Base-by-base conservation (phyloP, 2,888 invertebrate species). In the Sarcophaga carnaria region DNA sequence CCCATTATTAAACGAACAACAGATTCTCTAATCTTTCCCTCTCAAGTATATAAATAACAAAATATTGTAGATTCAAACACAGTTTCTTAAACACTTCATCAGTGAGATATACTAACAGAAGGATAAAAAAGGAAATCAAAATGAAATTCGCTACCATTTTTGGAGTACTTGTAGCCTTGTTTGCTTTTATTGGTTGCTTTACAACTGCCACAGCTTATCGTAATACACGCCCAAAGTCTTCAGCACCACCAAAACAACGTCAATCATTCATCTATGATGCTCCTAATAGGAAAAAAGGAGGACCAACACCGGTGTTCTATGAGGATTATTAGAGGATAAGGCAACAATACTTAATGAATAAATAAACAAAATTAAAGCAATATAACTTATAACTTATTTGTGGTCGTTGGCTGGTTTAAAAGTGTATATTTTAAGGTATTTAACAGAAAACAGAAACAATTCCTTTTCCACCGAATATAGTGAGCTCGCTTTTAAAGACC, bases 211-310 rank as follows among this genome's bases (percentile, higher is more conserved):
- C 62, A 27, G 85, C 85, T 47, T n/a, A 63, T 4, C 85, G 85
- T 59, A 81, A 78, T 60, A 63, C 78, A 17, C 72, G 81, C 1
- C 86, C 81, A 60, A 17, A 63, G 75, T 37, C 69, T 60, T 64
- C 81, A n/a, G 78, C 86, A n/a, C 63, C 80, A 60, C 83, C 82
- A 78, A 77, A 17, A 66, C 74, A 27, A 1, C 80, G 83, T n/a
- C 83, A n/a, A n/a, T n/a, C 86, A 45, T 37, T 87, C 25, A 83
- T 81, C 37, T 87, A 87, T 37, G 86, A 87, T 79, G 67, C 83
- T 25, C 84, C 86, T n/a, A n/a, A n/a, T n/a, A n/a, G n/a, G n/a
- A n/a, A n/a, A n/a, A n/a, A n/a, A n/a, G n/a, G n/a, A n/a, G n/a
- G n/a, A n/a, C 62, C 74, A 17, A 78, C 71, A 14, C 81, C 86